Conservation (phyloP, 1,140 invertebrate species). For the Apis mellifera region DNA sequence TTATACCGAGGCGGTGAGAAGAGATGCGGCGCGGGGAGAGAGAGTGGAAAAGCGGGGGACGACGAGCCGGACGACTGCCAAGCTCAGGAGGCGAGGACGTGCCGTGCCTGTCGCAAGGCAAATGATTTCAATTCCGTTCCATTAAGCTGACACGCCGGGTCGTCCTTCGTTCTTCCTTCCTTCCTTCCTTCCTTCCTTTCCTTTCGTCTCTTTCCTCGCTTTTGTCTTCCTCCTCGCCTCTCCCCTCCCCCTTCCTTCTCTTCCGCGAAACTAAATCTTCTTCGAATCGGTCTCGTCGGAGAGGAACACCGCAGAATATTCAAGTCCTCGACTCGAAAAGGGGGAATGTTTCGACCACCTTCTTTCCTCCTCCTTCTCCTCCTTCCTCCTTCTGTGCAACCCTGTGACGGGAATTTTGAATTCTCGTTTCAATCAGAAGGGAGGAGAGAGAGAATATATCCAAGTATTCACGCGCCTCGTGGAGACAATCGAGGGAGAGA, state of each 20-base stretch:
- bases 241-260: not conserved
- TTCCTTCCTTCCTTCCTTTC: not conserved
- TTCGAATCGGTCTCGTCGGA: slow-evolving; percentile 48
- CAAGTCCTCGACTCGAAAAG: slow-evolving; percentile 34
- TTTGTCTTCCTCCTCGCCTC: slow-evolving; percentile 1
- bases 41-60: slow-evolving; percentile 10
- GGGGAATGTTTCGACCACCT: slow-evolving; percentile 38
- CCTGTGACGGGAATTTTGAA: slow-evolving; percentile 49
- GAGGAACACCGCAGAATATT: slow-evolving; percentile 59
- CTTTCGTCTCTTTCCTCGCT: not conserved
- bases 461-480: not conserved
- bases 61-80: slow-evolving; percentile 61
- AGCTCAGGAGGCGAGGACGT: slow-evolving; percentile 62
- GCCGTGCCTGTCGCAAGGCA: slow-evolving; percentile 63
- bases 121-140: slow-evolving; percentile 70
- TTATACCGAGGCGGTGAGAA: slow-evolving; percentile 33
- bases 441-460: slow-evolving; percentile 2
- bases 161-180: slow-evolving; percentile 24
- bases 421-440: slow-evolving; percentile 13
- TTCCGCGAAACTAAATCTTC: slow-evolving; percentile 60
- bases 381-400: not conserved
- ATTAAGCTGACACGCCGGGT: slow-evolving; percentile 59
- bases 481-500: no score
- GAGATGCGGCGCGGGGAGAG: no score
- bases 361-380: not conserved